Evolutionary conservation across 2,797 vertebrate genomes (phyloP), one percentile per base, ranked within the genome.

Genomic region (Pelodytes ibericus): DNA sequence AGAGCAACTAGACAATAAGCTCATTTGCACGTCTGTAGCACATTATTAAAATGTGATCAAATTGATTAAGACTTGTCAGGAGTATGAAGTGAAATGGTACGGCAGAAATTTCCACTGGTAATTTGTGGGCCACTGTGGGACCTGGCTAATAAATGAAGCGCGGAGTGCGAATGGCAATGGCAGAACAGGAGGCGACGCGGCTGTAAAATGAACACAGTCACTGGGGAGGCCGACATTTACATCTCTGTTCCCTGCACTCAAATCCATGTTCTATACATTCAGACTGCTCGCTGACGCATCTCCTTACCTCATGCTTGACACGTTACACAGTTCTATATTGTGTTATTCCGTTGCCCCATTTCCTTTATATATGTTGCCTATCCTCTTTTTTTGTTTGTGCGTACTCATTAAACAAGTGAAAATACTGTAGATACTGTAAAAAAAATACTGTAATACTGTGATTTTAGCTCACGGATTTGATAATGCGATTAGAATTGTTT

Each of bases 191-290:
- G 60, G 66, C 81, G 75, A 68, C 57, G 53, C 0, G 47, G 81
- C 59, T 81, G 80, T 6, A 3, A 88, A 87, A 77, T 79, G 80
- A 87, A 57, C 64, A 66, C 75, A 70, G 26, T 79, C 85, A 59
- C 81, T 26, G 67, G 66, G 41, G 78, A 82, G 15, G 61, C 13
- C 57, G 53, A 81, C 72, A 77, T 79, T 80, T 73, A 62, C 62
- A 83, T 61, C 60, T 49, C 16, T 60, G 11, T 73, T 83, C 15
- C 2, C 65, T 73, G 41, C 1, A 75, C 61, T 67, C 56, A 61
- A 83, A 25, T 64, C 15, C 53, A 72, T 65, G 82, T 83, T 60
- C 5, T 51, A 16, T 80, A 26, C 30, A 78, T 5, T 81, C 72
- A 79, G 81, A 85, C 77, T 77, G 81, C 77, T 79, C 61, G 22